Conservation (phyloP, 2,797 vertebrate species). For the Prunella strophiata region DNA sequence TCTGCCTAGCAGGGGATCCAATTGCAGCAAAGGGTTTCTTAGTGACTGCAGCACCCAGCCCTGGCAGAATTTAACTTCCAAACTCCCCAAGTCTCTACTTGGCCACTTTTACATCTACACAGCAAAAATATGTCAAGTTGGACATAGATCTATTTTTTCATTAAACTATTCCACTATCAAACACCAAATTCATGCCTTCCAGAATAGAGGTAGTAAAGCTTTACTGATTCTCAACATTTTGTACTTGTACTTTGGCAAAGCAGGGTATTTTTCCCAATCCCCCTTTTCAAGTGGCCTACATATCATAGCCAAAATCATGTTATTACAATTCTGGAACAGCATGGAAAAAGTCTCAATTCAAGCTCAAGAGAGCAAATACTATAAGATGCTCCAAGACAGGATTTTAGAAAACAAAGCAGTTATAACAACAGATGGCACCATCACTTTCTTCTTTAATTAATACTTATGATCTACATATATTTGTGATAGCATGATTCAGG, state of each 20-base stretch:
- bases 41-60: not conserved
- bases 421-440: not conserved
- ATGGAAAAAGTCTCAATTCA: not conserved
- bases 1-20: not conserved
- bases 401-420: not conserved
- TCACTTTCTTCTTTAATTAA: not conserved
- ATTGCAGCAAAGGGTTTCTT: not conserved
- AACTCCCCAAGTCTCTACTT: too few species aligned
- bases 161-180: not conserved
- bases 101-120: not conserved
- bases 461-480: not conserved
- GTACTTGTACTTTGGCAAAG: not conserved
- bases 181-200: not conserved
- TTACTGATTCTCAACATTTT: not conserved
- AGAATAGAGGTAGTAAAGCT: not conserved
- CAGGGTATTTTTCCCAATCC: not conserved
- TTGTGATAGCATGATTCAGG: not conserved
- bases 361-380: not conserved
- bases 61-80: not conserved
- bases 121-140: not conserved
- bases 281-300: not conserved
- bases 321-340: not conserved
- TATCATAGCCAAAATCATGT: not conserved
- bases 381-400: not conserved
- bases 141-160: rapidly evolving